These are phyloP conservation scores for Pomatorhinus ruficollis DNA, from an alignment of 2,113 vertebrate genomes.

Conservation along the genomic window DNA sequence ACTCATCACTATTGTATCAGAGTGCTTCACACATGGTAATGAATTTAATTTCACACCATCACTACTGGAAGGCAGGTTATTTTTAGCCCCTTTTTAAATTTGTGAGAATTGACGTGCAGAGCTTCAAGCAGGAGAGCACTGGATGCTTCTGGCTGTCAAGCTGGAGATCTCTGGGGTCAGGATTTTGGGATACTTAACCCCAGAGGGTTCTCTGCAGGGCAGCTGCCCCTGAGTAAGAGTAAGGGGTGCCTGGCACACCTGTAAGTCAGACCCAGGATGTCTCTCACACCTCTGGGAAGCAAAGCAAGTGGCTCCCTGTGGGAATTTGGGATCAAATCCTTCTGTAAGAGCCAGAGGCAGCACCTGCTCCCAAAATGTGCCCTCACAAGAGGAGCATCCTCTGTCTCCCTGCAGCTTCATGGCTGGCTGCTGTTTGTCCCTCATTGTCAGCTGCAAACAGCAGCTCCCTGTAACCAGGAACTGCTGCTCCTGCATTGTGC, in stretches of 20 bases:
- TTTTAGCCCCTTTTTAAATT: slow-evolving; percentile 43
- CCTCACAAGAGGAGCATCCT: neutral
- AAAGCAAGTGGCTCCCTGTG: neutral
- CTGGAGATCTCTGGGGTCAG: neutral
- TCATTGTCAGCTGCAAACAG: neutral
- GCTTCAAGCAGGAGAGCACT: neutral
- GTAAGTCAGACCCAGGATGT: neutral
- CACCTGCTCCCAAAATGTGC: neutral
- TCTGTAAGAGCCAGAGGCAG: neutral
- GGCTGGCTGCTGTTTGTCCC: neutral
- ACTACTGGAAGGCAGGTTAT: slow-evolving; percentile 44
- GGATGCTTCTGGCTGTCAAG: neutral
- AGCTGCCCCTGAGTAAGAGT: neutral
- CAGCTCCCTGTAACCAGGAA: neutral
- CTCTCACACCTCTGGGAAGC: neutral
- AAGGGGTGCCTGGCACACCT: neutral
- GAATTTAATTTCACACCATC: slow-evolving; percentile 56
- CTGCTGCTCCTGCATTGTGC: neutral
- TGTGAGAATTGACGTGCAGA: slow-evolving; percentile 1
- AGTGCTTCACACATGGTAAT: slow-evolving; percentile 40
- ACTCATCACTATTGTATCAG: slow-evolving; percentile 49
- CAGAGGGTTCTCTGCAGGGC: neutral
- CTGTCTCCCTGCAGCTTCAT: neutral
- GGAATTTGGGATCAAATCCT: neutral
- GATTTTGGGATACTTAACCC: neutral